phyloP scores from a whole-genome alignment of 2,888 invertebrate genomes.

The Oscheius sp. region DNA sequence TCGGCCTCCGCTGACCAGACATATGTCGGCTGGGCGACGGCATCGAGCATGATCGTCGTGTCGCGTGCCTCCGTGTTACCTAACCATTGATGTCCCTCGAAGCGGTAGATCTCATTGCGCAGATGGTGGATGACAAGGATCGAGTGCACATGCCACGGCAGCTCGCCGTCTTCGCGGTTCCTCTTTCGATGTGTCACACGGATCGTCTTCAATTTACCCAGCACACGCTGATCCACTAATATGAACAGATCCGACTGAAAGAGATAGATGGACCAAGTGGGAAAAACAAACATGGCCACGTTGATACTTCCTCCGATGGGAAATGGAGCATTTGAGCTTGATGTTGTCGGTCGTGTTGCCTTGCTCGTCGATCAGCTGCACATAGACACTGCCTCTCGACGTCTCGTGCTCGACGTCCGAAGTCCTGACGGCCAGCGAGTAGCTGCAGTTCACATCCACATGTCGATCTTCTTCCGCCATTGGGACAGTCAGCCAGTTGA shows the following conservation, averaged over 20 bases:
- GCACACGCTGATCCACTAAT: slow-evolving; percentile 12
- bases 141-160: slow-evolving; percentile 31
- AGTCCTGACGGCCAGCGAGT: slow-evolving; percentile 29
- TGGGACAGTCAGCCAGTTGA: background rate
- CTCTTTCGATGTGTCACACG: background rate
- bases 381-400: slow-evolving; percentile 14
- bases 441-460: background rate
- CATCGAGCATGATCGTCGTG: background rate
- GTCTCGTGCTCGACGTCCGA: slow-evolving; percentile 8
- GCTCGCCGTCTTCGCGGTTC: background rate
- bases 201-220: slow-evolving; percentile 3
- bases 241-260: slow-evolving; percentile 32
- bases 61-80: background rate
- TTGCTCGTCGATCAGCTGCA: slow-evolving; percentile 15
- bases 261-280: background rate
- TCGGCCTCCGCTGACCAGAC: background rate
- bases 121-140: slow-evolving; percentile 24
- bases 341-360: slow-evolving; percentile 21
- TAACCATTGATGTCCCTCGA: slow-evolving; percentile 14
- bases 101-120: slow-evolving; percentile 22
- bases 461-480: background rate
- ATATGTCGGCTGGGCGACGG: background rate
- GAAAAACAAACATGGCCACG: slow-evolving; percentile 18
- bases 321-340: slow-evolving; percentile 19
- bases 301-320: slow-evolving; percentile 29